phyloP scores from a whole-genome alignment of 2,888 invertebrate genomes.

The Rosalia funebris region DNA sequence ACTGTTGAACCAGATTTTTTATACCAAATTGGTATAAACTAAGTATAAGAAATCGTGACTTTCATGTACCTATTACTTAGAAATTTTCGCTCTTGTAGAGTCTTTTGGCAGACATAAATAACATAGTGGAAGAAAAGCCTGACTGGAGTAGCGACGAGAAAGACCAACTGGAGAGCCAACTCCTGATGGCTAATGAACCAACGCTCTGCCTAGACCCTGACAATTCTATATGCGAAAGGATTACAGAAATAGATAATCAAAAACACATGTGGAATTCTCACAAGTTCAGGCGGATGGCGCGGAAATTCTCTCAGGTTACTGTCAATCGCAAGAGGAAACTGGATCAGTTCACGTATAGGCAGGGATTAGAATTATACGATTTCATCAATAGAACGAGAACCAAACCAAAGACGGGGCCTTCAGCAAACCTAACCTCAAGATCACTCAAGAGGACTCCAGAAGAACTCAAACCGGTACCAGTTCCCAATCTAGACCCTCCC shows the following conservation, averaged over 20 bases:
- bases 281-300: slow-evolving; percentile 78
- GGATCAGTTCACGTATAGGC: slow-evolving; percentile 83
- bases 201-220: slow-evolving; percentile 91
- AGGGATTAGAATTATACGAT: slow-evolving; percentile 81
- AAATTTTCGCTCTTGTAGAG: slow-evolving; percentile 50
- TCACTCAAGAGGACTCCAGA: slow-evolving; percentile 65
- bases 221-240: slow-evolving; percentile 80
- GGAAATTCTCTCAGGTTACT: slow-evolving; percentile 79
- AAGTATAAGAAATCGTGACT: too few relatives aligned
- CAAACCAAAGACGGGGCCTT: slow-evolving; percentile 61
- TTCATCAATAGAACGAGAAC: slow-evolving; percentile 68
- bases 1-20: too few relatives aligned
- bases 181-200: slow-evolving; percentile 86
- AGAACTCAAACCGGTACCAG: slow-evolving; percentile 32
- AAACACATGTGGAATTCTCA: slow-evolving; percentile 79
- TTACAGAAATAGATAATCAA: slow-evolving; percentile 80
- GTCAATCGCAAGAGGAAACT: slow-evolving; percentile 89
- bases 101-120: slow-evolving; percentile 56
- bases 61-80: too few relatives aligned
- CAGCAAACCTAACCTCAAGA: slow-evolving; percentile 62
- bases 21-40: too few relatives aligned
- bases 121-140: slow-evolving; percentile 58
- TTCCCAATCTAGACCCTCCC: slow-evolving; percentile 36
- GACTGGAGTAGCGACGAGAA: slow-evolving; percentile 81
- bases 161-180: slow-evolving; percentile 82